A percentile compares a stretch with the other conserved stretches of the same genome.
phyloP scores from a whole-genome alignment of 1,140 invertebrate species.

The Laupala kohalensis region DNA sequence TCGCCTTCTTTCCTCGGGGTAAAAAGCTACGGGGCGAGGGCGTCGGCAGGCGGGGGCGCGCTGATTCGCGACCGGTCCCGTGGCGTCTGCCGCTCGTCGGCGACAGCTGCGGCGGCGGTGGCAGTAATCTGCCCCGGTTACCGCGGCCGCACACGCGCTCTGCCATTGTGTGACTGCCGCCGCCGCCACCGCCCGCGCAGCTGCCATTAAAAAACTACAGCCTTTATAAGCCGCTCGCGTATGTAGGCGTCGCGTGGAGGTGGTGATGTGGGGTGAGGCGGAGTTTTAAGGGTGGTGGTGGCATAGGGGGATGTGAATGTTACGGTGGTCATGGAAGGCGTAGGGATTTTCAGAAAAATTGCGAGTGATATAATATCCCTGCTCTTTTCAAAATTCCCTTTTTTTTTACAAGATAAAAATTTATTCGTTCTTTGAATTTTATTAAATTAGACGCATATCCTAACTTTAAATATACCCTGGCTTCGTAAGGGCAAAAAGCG shows the following conservation, averaged over 20 bases:
- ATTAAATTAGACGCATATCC: too few species aligned
- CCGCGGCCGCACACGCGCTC: not conserved
- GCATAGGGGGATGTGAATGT: too few species aligned
- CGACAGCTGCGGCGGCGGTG: not conserved
- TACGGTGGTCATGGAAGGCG: too few species aligned
- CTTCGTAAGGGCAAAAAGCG: too few species aligned
- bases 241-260: not conserved
- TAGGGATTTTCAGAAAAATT: too few species aligned
- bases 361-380: too few species aligned
- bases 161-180: not conserved
- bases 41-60: not conserved
- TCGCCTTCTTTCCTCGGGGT: not conserved
- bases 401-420: too few species aligned
- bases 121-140: not conserved
- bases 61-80: not conserved
- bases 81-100: not conserved
- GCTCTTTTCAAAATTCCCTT: too few species aligned
- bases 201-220: not conserved
- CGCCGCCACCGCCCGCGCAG: not conserved
- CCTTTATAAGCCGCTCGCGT: not conserved
- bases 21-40: not conserved
- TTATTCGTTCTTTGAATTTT: too few species aligned
- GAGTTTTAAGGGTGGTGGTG: too few species aligned
- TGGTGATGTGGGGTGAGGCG: too few species aligned
- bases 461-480: too few species aligned